These are phyloP conservation scores for Dryocosmus kuriphilus DNA, from an alignment of 2,888 invertebrate genomes.

Conservation along the genomic window DNA sequence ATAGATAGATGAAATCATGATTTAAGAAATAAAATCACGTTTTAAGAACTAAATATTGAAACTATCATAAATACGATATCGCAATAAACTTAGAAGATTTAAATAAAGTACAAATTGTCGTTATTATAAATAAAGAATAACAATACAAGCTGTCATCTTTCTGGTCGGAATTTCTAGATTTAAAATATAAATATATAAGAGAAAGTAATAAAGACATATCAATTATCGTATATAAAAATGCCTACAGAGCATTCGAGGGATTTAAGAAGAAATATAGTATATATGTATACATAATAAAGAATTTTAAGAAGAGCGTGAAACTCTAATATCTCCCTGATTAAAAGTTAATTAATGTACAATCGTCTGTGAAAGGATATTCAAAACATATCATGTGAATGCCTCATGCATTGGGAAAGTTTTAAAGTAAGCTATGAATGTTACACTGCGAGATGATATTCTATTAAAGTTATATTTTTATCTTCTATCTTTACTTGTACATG, in stretches of 20 bases:
- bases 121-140: conserved; percentile 41
- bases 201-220: conserved; percentile 32
- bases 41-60: neutral
- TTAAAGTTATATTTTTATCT: conserved; percentile 75
- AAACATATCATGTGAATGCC: conserved; percentile 68
- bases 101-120: conserved; percentile 38
- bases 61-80: neutral
- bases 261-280: conserved; percentile 25
- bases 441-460: conserved; percentile 63
- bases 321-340: conserved; percentile 60
- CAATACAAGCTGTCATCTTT: conserved; percentile 17
- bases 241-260: conserved; percentile 37
- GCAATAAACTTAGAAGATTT: neutral
- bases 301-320: conserved; percentile 54
- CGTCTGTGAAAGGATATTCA: conserved; percentile 18
- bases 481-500: conserved; percentile 60
- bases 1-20: conserved; percentile 24
- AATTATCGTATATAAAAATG: conserved; percentile 13
- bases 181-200: conserved; percentile 18
- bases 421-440: conserved; percentile 65
- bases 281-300: neutral
- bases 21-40: too few species aligned
- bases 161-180: neutral
- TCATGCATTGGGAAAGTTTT: conserved; percentile 68
- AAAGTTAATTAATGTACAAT: conserved; percentile 42